phyloP scores from a whole-genome alignment of 2,888 invertebrate genomes.

The Drosophila mulleri region DNA sequence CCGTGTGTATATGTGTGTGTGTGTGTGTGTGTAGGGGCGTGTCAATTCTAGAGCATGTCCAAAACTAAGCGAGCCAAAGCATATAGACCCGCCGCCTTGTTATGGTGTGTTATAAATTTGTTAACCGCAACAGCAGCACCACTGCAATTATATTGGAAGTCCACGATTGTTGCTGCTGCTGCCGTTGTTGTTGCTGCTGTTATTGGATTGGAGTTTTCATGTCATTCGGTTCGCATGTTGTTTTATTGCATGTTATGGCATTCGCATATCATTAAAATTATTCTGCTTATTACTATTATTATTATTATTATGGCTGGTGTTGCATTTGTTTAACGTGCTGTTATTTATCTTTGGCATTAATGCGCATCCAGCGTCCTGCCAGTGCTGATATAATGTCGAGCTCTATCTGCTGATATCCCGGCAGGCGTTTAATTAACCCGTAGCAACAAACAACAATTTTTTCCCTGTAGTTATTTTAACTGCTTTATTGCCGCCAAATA shows the following conservation, averaged over 20 bases:
- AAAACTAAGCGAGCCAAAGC: conserved; percentile 38
- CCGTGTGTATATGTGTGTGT: conserved; percentile 15
- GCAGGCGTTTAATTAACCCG: conserved; percentile 65
- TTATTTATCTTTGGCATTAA: conserved; percentile 69
- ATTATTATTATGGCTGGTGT: conserved; percentile 44
- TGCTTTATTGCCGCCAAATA: conserved; percentile 50
- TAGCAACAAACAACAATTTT: conserved; percentile 40
- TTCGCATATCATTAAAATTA: conserved; percentile 61
- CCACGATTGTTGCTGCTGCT: conserved; percentile 19
- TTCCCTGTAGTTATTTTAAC: conserved; percentile 39
- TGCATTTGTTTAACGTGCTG: conserved; percentile 57
- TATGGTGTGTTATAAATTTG: conserved; percentile 69
- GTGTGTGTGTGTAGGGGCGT: conserved; percentile 48
- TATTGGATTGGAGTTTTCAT: conserved; percentile 40
- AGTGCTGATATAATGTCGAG: conserved; percentile 16
- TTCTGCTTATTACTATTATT: conserved; percentile 45
- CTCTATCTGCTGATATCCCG: conserved; percentile 17
- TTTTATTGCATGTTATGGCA: conserved; percentile 66
- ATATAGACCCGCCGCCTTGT: conserved; percentile 39
- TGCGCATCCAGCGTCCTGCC: conserved; percentile 31
- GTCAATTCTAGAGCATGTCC: conserved; percentile 56
- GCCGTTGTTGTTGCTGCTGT: conserved; percentile 14
- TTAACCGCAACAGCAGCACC: conserved; percentile 59
- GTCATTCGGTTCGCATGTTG: conserved; percentile 56
- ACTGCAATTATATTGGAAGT: conserved; percentile 25